These are phyloP conservation scores for Phoxinus phoxinus DNA, from an alignment of 2,113 vertebrate species.

Conservation along the genomic window DNA sequence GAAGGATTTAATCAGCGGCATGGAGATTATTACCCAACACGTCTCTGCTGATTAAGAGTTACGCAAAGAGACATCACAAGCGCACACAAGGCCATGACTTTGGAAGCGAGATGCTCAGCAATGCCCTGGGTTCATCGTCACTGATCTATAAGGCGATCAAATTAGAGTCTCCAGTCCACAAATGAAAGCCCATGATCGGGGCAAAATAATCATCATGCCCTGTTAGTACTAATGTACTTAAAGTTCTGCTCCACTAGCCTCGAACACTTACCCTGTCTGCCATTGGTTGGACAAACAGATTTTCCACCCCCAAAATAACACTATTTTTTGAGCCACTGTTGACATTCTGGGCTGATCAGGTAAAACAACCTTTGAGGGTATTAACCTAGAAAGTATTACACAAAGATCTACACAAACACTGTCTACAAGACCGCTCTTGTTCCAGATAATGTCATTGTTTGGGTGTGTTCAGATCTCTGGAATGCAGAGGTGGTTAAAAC, in stretches of 20 bases:
- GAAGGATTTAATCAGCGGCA: slow-evolving; percentile 36
- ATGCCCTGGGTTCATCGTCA: neutral
- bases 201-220: neutral
- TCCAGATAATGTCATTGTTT: neutral
- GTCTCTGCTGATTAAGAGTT: slow-evolving; percentile 27
- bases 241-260: neutral
- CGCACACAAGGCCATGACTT: neutral
- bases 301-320: neutral
- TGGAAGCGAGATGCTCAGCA: neutral
- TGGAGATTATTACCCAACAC: slow-evolving; percentile 41
- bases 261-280: neutral
- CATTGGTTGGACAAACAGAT: neutral
- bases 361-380: neutral
- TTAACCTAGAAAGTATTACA: neutral
- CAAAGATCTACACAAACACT: neutral
- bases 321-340: neutral
- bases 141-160: neutral
- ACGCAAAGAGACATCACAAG: slow-evolving; percentile 32
- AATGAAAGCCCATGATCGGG: neutral
- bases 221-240: slow-evolving; percentile 1
- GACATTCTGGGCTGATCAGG: neutral
- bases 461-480: neutral
- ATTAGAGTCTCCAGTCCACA: neutral
- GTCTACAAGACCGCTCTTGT: slow-evolving; percentile 17
- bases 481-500: neutral